Evolutionary conservation across 2,888 invertebrate species (phyloP).

Genomic region (Cerastis leucographa): DNA sequence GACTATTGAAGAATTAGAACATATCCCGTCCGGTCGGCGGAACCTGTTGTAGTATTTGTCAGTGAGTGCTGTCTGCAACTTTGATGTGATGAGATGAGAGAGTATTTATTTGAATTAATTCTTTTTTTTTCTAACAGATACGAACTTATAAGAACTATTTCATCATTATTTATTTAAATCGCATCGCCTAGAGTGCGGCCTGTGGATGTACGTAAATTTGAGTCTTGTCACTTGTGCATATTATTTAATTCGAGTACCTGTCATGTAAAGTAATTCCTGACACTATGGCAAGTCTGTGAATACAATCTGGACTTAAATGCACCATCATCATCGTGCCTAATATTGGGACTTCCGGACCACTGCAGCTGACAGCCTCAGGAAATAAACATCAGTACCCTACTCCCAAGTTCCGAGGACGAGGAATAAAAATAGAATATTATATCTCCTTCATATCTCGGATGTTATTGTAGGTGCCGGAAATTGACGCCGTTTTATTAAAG

Average conservation of each 20-base stretch:
- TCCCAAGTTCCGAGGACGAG: slow-evolving; percentile 7
- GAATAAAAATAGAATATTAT: slow-evolving; percentile 39
- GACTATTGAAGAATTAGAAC: no score
- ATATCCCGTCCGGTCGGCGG: no score
- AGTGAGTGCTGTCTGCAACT: no score
- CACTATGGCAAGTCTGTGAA: neutral
- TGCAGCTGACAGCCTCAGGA: slow-evolving; percentile 17
- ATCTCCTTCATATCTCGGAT: slow-evolving; percentile 1
- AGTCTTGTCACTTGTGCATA: neutral
- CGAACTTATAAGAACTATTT: no score
- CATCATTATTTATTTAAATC: no score
- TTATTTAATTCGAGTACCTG: neutral
- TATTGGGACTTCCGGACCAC: slow-evolving; percentile 8
- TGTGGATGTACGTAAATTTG: neutral
- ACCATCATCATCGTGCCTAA: neutral
- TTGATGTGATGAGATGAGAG: no score
- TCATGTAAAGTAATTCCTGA: neutral
- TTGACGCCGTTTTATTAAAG: slow-evolving; percentile 16
- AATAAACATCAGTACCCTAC: slow-evolving; percentile 33
- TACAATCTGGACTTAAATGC: neutral
- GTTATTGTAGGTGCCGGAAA: slow-evolving; percentile 10
- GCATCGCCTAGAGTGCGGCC: neutral
- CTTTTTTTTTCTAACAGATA: no score
- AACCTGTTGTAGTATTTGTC: no score
- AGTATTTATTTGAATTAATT: no score